Evolutionary conservation across 64 coral and sea anemone species (phyloP), one percentile per base, ranked within the genome.

Genomic region (Cladopsammia gracilis): DNA sequence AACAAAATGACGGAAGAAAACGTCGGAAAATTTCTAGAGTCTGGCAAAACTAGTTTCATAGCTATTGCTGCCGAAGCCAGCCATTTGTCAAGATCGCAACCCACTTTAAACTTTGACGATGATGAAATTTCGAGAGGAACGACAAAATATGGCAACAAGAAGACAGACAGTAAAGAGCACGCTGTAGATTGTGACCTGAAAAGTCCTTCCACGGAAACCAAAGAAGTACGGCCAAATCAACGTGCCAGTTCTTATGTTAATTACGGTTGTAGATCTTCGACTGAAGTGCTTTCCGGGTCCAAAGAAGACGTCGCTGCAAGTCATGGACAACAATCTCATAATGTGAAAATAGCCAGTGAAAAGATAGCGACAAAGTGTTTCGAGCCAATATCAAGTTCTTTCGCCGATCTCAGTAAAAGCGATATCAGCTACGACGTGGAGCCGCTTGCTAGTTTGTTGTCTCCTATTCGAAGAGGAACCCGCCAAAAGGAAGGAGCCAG

Each of bases 361-460:
- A 6, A 48, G 7, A 48, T 13, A 6, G 10, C 1, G 1, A 7
- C 44, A 18, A 49, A n/a, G 5, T 48, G 47, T 75, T 75, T 75
- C 5, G 72, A 75, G 12, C 19, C 72, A 16, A 19, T 75, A 6
- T 75, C 72, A 75, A 75, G 72, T 75, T 50, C 46, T 19, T 48
- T 10, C 20, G 4, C 14, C 45, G 78, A 64, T 43, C 15, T 61
- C 34, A 3, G 6, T 7, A n/a, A 82, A 47, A 47, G 4, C 19
- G 78, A 82, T 42, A 42, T 44, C 6, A 48, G 9, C 44, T 82
- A 47, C 58, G 18, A 64, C 42, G 18, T 26, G 3, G 80, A 84
- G 9, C 80, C 80, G n/a, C 47, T 84, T 4, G 80, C 80, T 84
- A 61, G 80, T 49, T 51, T 84, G n/a, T 47, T 84, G 20, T 84